Evolutionary conservation across 2,888 invertebrate genomes (phyloP).

Genomic region (Lamellibrachia satsuma): DNA sequence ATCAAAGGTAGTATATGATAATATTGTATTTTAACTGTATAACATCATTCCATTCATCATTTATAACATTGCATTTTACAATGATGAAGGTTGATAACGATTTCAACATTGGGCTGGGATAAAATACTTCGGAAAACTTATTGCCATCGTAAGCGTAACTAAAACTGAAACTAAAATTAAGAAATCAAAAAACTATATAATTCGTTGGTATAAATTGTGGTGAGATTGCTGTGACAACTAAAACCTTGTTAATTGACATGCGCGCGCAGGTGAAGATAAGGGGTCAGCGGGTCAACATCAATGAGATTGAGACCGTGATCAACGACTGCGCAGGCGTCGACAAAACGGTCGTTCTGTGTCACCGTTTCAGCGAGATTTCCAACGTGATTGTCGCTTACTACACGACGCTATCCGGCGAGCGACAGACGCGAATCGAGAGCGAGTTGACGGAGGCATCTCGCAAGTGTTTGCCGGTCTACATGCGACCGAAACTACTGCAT

Average conservation of each 20-base stretch:
- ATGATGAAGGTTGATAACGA: background rate
- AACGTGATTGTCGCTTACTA: conserved; percentile 38
- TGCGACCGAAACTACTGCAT: conserved; percentile 72
- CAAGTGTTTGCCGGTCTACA: conserved; percentile 74
- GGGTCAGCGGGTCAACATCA: conserved; percentile 76
- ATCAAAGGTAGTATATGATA: background rate
- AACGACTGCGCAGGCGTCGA: conserved; percentile 70
- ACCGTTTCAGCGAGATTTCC: conserved; percentile 68
- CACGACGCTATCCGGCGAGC: conserved; percentile 21
- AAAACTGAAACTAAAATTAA: background rate
- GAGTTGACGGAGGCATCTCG: conserved; percentile 29
- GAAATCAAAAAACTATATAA: background rate
- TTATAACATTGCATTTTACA: background rate
- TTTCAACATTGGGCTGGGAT: background rate
- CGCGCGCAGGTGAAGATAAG: conserved; percentile 34
- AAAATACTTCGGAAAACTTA: no score
- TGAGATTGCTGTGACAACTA: background rate
- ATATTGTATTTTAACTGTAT: background rate
- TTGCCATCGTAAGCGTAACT: background rate
- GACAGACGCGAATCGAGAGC: conserved; percentile 8
- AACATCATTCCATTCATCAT: background rate
- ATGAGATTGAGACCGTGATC: conserved; percentile 75
- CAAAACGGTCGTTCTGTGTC: conserved; percentile 82
- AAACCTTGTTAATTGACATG: background rate
- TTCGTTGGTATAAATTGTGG: background rate